Evolutionary conservation across 2,888 invertebrate genomes (phyloP), one percentile per base, ranked within the genome.

Genomic region (Microplitis deprimator): DNA sequence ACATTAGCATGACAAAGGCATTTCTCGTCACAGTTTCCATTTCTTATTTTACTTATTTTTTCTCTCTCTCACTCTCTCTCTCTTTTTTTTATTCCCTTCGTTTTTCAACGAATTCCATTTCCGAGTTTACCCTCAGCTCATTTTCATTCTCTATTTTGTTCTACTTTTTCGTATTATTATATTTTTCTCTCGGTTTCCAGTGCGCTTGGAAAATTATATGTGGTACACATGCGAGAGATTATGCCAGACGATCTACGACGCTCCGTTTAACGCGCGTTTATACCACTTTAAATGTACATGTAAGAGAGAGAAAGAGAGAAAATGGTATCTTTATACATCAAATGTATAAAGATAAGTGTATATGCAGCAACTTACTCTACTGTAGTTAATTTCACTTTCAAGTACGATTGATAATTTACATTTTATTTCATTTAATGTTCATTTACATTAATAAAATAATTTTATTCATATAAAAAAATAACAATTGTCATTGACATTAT

Each of bases 1-100:
- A 79, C 78, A 83, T 83, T 81, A 82, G 76, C 82, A 79, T 82
- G 80, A 83, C 82, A 83, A 83, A 83, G 79, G 75, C 50, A 50
- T 74, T 61, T 68, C 76, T 79, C 76, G 75, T 73, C 78, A 73
- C 77, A 72, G 39, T 68, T 65, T 73, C 75, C 17, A 8, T 13
- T 50, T 50, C 50, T 50, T 50, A 50, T 50, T 50, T 50, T 50
- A 50, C 13, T 50, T 38, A 71, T 73, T 50, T 71, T 79, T 41
- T 68, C 50, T 75, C 8, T 74, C 38, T n/a, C 17, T 65, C 59
- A 29, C 59, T 38, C 41, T 40, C 68, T 4, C 7, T 70, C 40
- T 72, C 41, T 29, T 39, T 68, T 40, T 78, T 70, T 70, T 64
- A 20, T 71, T 72, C 8, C 17, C 29, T 41, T 61, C 64, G 39